Evolutionary conservation across 2,888 invertebrate genomes (phyloP).

Genomic region (Eupithecia subumbrata): DNA sequence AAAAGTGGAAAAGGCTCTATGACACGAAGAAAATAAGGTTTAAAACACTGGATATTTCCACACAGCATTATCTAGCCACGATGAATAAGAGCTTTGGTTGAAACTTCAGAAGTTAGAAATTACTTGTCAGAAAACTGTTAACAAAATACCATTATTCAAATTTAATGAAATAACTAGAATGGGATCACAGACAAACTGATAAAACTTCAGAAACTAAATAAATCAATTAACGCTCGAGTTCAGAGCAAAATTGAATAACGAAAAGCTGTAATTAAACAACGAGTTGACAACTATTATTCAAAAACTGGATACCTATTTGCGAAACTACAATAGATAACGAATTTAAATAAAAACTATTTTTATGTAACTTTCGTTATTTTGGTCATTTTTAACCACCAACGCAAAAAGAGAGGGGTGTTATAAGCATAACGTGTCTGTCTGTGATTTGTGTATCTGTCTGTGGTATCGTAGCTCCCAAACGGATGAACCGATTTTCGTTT

Average conservation of each 20-base stretch:
- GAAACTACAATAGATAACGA: background rate
- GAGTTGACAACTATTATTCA: conserved; percentile 39
- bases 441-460: too few relatives aligned
- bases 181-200: conserved; percentile 26
- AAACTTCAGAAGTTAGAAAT: conserved; percentile 14
- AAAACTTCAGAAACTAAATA: conserved; percentile 34
- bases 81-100: background rate
- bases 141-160: conserved; percentile 22
- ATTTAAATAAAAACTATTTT: background rate
- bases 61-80: background rate
- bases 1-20: background rate
- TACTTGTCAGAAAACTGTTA: conserved; percentile 18
- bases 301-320: conserved; percentile 12
- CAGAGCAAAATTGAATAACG: conserved; percentile 34
- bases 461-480: too few relatives aligned
- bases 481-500: too few relatives aligned
- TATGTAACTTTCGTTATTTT: background rate
- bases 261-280: conserved; percentile 38
- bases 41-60: background rate
- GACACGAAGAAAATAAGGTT: background rate
- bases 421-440: too few relatives aligned
- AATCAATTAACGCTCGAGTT: conserved; percentile 31
- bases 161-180: conserved; percentile 26
- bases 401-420: too few relatives aligned
- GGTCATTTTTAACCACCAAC: too few relatives aligned